Evolutionary conservation across 2,888 invertebrate species (phyloP), one percentile per base, ranked within the genome.

Genomic region (Spisula solida): DNA sequence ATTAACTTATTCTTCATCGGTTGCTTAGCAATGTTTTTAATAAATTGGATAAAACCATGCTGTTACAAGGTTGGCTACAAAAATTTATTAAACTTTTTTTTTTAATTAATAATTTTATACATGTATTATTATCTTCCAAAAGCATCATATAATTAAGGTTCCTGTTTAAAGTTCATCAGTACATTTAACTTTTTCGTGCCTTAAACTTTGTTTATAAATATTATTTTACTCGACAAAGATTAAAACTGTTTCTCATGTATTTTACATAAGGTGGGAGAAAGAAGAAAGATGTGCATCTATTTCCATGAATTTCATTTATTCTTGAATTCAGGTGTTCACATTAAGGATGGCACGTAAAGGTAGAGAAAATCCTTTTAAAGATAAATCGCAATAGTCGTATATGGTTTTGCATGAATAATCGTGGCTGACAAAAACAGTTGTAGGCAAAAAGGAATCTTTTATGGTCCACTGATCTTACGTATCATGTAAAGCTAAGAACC

Each of bases 401-500:
- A 82, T 41, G 34, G 78, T 60, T 85, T 56, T 79, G 82, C 82
- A 87, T 79, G 78, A 83, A 84, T 84, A 80, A 79, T 55, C 70
- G 70, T 79, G 87, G 60, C 55, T 87, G 82, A 87, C 87, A 87
- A 87, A 84, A 85, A 82, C 25, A 79, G 47, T 79, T 78, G 34
- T 82, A 55, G 75, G 31, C 51, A 81, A 70, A 81, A 83, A 85
- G 56, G 78, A 80, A 75, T 87, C 86, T 89, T 75, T 83, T 85
- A 85, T 82, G 84, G 82, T 88, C 88, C 41, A 41, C 8, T 82
- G 89, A 80, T 87, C 87, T 66, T 75, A 83, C 85, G 85, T 82
- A 85, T 85, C 85, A 82, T 82, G 81, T 75, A 85, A 89, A 88
- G 88, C 82, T 87, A 85, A 91, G 91, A 91, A 91, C 91, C 91